Evolutionary conservation across 2,888 invertebrate species (phyloP), one percentile per base, ranked within the genome.

Genomic region (Polietes domitor): DNA sequence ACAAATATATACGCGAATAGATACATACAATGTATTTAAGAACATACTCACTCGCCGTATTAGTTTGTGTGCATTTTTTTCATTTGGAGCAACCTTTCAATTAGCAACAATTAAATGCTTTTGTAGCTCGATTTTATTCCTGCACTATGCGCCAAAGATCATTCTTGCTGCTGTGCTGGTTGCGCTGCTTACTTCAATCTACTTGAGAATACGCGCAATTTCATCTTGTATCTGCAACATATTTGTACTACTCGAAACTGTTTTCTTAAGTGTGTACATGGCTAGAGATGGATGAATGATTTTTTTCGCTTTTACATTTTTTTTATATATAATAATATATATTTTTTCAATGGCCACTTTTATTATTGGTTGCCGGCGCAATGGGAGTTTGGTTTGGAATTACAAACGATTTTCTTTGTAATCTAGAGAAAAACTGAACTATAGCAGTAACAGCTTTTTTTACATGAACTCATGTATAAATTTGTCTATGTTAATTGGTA

Each of bases 361-460:
- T 53, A 53, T 55, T 41, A 32, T 41, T 17, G 47, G 47, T n/a
- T 6, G 41, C n/a, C 12, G 58, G 0, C 58, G 24, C 26, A 53
- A 19, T 24, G 21, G 53, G 21, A 53, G 61, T 77, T 74, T 24
- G 21, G 58, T 71, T 68, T 10, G 79, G 68, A 47, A 79, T 76
- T 81, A 86, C 83, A 86, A 86, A 85, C 82, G 86, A 85, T 82
- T 83, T 65, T 77, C 71, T 79, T 85, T 83, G 74, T 77, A 58
- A n/a, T 58, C 24, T 58, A 26, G 15, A 26, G 26, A 53, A 53
- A 21, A 26, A 37, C 12, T 7, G 37, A 7, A 37, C 9, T 12
- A 37, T 37, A 37, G 37, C 12, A 15, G 58, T 26, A 3, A 15
- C 58, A 4, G 26, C 58, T 58, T 24, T 21, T 15, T 58, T 58